phyloP scores from a whole-genome alignment of 2,797 vertebrate genomes.

The Crax fasciolata region DNA sequence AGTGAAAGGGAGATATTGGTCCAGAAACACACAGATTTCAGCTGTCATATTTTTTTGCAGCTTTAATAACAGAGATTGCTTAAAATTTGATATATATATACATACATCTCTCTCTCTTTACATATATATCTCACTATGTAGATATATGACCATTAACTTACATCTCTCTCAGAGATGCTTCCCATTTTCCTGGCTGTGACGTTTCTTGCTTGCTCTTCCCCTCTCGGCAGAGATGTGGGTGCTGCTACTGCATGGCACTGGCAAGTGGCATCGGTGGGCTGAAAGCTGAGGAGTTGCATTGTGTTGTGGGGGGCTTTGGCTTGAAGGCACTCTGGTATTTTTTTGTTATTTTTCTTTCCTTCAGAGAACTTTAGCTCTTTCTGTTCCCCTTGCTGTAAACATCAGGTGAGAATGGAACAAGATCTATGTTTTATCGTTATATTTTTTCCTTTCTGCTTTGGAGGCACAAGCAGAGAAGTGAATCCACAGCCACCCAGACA shows the following conservation, averaged over 20 bases:
- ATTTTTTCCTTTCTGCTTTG: no score
- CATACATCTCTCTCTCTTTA: no score
- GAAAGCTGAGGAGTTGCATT: not conserved
- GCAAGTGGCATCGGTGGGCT: not conserved
- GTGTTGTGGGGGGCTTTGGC: not conserved
- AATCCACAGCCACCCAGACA: no score
- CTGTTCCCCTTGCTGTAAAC: not conserved
- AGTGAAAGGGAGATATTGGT: not conserved
- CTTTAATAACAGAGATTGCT: not conserved
- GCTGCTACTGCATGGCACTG: not conserved
- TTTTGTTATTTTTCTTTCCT: not conserved
- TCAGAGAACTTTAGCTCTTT: not conserved
- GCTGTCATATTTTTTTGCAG: not conserved
- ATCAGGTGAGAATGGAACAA: not conserved
- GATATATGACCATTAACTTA: not conserved
- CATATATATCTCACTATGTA: no score
- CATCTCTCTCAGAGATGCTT: not conserved
- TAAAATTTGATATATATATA: not conserved
- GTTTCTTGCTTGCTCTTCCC: not conserved
- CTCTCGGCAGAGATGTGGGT: not conserved
- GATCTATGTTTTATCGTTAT: no score
- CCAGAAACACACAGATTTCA: not conserved
- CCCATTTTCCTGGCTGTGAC: not conserved
- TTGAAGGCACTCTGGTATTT: not conserved
- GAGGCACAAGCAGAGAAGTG: no score